These are phyloP conservation scores for Acrobeloides nanus DNA, from an alignment of 2,888 invertebrate genomes.

Conservation along the genomic window DNA sequence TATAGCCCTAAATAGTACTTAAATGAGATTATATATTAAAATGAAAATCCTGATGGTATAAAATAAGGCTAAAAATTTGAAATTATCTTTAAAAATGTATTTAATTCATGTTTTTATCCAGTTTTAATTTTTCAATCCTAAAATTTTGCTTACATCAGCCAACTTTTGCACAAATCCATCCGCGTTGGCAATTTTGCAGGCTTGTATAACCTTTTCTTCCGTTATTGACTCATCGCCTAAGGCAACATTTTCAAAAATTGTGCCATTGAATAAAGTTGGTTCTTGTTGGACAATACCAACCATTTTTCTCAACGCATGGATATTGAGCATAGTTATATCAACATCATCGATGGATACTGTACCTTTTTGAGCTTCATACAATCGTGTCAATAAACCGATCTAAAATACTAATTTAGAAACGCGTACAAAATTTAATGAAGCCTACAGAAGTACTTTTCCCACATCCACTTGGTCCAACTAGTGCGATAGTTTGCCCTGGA, in stretches of 20 bases:
- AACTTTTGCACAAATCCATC: slow-evolving; percentile 40
- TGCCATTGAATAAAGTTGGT: slow-evolving; percentile 40
- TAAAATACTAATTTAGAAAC: too few relatives aligned
- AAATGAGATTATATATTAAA: too few relatives aligned
- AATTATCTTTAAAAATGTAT: too few relatives aligned
- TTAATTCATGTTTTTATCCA: too few relatives aligned
- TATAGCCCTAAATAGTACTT: slow-evolving; percentile 9
- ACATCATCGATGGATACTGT: slow-evolving; percentile 54
- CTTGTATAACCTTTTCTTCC: slow-evolving; percentile 31
- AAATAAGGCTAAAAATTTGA: too few relatives aligned
- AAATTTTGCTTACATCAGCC: too few relatives aligned
- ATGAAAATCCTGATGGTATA: too few relatives aligned
- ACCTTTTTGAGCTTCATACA: slow-evolving; percentile 67
- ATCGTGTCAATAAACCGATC: slow-evolving; percentile 67
- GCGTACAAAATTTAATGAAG: too few relatives aligned
- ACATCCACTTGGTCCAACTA: slow-evolving; percentile 68
- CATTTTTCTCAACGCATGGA: slow-evolving; percentile 19
- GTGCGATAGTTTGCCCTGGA: slow-evolving; percentile 44
- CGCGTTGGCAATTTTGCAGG: slow-evolving; percentile 44
- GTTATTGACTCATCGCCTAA: slow-evolving; percentile 32
- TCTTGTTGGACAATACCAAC: slow-evolving; percentile 48
- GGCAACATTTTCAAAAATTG: slow-evolving; percentile 26
- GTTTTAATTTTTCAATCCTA: slow-evolving; percentile 20
- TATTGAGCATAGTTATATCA: slow-evolving; percentile 33
- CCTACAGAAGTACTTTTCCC: slow-evolving; percentile 82